Percentiles rank a stretch among this genome's conserved stretches.
Evolutionary conservation across 2,113 vertebrate species (phyloP).

Genomic region (Zootoca vivipara): DNA sequence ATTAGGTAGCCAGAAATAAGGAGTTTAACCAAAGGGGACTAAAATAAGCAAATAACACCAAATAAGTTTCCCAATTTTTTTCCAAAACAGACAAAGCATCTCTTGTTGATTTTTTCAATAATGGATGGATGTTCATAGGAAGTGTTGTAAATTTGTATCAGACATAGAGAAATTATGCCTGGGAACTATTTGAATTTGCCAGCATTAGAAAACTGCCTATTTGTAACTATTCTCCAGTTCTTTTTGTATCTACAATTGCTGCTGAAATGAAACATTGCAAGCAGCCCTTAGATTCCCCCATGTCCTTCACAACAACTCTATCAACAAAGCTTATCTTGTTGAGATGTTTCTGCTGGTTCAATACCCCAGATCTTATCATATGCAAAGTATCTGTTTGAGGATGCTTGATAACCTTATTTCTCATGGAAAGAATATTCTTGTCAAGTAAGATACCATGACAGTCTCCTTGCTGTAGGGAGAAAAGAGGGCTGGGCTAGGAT

Average conservation of each 20-base stretch:
- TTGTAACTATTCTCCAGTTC: background rate
- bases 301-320: conserved; percentile 14
- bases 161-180: background rate
- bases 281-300: background rate
- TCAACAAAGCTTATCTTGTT: background rate
- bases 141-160: background rate
- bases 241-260: background rate
- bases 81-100: background rate
- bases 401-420: background rate
- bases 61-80: background rate
- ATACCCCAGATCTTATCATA: conserved; percentile 25
- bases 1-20: background rate
- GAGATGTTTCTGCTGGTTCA: background rate
- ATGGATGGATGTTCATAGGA: background rate
- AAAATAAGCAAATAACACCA: background rate
- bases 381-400: background rate
- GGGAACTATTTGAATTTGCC: background rate
- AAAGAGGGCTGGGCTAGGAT: background rate
- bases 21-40: background rate
- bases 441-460: conserved; percentile 6
- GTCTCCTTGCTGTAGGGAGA: background rate
- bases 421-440: background rate
- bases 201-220: background rate
- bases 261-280: background rate
- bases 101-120: background rate